Percentiles rank a stretch among this genome's conserved stretches.
These are phyloP conservation scores for Ormyrus labotus DNA, from an alignment of 2,888 invertebrate species.

Conservation along the genomic window DNA sequence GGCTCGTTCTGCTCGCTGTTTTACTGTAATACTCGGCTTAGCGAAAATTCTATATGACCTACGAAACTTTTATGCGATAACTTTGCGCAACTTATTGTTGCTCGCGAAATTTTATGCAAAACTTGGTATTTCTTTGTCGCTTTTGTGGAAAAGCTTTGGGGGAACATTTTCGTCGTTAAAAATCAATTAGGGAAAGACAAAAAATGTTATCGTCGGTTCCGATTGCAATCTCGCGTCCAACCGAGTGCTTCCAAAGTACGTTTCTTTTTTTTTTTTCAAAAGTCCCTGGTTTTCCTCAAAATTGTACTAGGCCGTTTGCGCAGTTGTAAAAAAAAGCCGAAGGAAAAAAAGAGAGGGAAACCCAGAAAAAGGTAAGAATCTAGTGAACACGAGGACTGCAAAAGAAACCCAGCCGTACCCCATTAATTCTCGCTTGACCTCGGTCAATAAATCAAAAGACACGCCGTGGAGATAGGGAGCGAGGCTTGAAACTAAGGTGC, in stretches of 20 bases:
- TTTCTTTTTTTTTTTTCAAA: too few relatives aligned
- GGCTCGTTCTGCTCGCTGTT: conserved; percentile 9
- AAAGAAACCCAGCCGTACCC: conserved; percentile 1
- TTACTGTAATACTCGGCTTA: conserved; percentile 5
- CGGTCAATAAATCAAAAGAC: conserved; percentile 55
- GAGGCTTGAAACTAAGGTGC: conserved; percentile 29
- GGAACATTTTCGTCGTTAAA: too few relatives aligned
- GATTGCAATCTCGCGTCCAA: too few relatives aligned
- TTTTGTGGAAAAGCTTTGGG: too few relatives aligned
- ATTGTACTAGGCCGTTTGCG: not conserved
- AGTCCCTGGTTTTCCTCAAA: too few relatives aligned
- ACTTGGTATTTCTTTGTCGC: too few relatives aligned
- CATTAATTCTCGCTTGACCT: conserved; percentile 53
- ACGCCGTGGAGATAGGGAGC: conserved; percentile 3
- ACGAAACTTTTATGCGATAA: not conserved
- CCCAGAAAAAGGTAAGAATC: conserved; percentile 29
- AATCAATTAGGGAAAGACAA: too few relatives aligned
- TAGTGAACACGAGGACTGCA: conserved; percentile 29
- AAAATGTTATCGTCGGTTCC: too few relatives aligned
- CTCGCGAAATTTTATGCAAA: too few relatives aligned
- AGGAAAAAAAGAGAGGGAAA: conserved; percentile 12
- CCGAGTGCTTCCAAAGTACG: too few relatives aligned
- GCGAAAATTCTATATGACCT: conserved; percentile 12
- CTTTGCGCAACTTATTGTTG: too few relatives aligned
- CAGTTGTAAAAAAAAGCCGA: not conserved